Percentiles rank a stretch among this genome's conserved stretches.
Conservation (phyloP, 1,140 invertebrate genomes). For the Drosophila parabipectinata region DNA sequence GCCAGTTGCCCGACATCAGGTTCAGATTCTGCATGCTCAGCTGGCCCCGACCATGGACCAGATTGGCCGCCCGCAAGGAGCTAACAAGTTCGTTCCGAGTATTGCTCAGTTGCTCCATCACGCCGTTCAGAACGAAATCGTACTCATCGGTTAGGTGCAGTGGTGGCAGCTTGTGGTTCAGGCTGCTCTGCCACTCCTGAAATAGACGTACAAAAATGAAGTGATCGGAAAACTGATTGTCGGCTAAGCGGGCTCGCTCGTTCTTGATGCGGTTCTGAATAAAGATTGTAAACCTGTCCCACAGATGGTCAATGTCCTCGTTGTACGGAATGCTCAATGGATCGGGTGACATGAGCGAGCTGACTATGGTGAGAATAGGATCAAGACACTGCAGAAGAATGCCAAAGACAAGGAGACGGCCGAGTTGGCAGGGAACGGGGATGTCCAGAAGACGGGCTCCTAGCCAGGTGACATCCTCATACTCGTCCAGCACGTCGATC, state of each 20-base stretch:
- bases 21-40: slow-evolving; percentile 92
- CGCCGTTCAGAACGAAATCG: slow-evolving; percentile 63
- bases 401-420: slow-evolving; percentile 96
- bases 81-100: slow-evolving; percentile 91
- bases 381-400: slow-evolving; percentile 97
- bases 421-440: slow-evolving; percentile 95
- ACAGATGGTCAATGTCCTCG: slow-evolving; percentile 45
- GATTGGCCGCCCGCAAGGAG: slow-evolving; percentile 93
- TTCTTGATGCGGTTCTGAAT: slow-evolving; percentile 84
- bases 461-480: slow-evolving; percentile 94
- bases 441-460: slow-evolving; percentile 93
- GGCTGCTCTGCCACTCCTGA: slow-evolving; percentile 90
- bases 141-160: slow-evolving; percentile 61
- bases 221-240: slow-evolving; percentile 94
- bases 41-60: slow-evolving; percentile 90
- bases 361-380: slow-evolving; percentile 96
- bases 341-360: slow-evolving; percentile 92
- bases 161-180: slow-evolving; percentile 59
- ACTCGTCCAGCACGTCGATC: slow-evolving; percentile 93
- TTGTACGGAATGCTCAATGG: slow-evolving; percentile 83
- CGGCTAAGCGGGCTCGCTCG: slow-evolving; percentile 89
- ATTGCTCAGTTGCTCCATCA: slow-evolving; percentile 62
- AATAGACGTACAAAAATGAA: slow-evolving; percentile 94
- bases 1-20: slow-evolving; percentile 94
- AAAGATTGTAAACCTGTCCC: slow-evolving; percentile 87